These are phyloP conservation scores for silkworm (Bombyx mori) DNA, from an alignment of 1,140 invertebrate species.

Conservation along the genomic window DNA sequence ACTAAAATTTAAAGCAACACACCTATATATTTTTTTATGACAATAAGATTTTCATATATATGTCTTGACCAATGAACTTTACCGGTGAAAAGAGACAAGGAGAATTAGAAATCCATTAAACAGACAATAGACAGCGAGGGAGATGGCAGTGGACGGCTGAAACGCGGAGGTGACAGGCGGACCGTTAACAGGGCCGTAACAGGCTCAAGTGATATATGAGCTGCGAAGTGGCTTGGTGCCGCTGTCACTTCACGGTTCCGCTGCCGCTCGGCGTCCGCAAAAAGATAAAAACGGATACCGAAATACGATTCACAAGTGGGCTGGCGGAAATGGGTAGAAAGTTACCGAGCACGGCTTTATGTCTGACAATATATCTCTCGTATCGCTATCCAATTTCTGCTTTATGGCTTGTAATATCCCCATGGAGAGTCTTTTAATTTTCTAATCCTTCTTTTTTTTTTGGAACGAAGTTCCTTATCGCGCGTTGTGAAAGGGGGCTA, in stretches of 20 bases:
- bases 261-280: slow-evolving; percentile 41
- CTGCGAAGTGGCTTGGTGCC: slow-evolving; percentile 59
- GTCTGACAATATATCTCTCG: slow-evolving; percentile 57
- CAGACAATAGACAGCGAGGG: slow-evolving; percentile 35
- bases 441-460: slow-evolving; percentile 25
- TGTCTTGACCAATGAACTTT: too few relatives aligned
- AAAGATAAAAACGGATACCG: slow-evolving; percentile 62
- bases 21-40: too few relatives aligned
- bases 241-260: slow-evolving; percentile 54
- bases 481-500: too few relatives aligned
- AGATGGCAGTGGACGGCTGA: slow-evolving; percentile 36
- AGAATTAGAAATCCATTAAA: slow-evolving; percentile 20
- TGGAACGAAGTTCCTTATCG: too few relatives aligned
- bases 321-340: slow-evolving; percentile 60
- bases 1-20: too few relatives aligned
- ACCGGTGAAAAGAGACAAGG: slow-evolving; percentile 5
- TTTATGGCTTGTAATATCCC: slow-evolving; percentile 62
- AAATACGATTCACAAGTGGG: slow-evolving; percentile 66
- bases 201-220: slow-evolving; percentile 62
- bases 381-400: slow-evolving; percentile 64
- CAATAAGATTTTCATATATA: too few relatives aligned
- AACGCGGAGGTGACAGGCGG: slow-evolving; percentile 53
- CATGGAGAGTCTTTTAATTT: slow-evolving; percentile 48
- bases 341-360: slow-evolving; percentile 56
- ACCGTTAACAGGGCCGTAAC: slow-evolving; percentile 61